These are phyloP conservation scores for Hormaphis cornu DNA, from an alignment of 1,140 invertebrate species.

Conservation along the genomic window DNA sequence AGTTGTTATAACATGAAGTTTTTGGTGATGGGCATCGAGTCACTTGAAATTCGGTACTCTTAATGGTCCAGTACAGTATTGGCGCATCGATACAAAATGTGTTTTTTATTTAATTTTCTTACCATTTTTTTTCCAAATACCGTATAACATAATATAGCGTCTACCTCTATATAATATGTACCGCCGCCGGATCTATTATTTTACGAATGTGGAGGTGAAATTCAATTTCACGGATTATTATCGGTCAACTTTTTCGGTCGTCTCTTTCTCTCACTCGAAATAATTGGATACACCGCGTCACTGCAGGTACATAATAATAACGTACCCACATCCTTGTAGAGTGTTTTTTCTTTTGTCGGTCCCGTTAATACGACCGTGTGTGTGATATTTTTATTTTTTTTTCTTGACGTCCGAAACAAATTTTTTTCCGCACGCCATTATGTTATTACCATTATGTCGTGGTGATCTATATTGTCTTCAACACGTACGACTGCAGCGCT, in stretches of 20 bases:
- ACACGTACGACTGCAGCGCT: neutral
- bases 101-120: too few relatives aligned
- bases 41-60: too few relatives aligned
- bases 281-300: too few relatives aligned
- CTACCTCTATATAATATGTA: too few relatives aligned
- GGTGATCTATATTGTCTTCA: too few relatives aligned
- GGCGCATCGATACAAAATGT: too few relatives aligned
- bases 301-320: neutral
- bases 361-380: neutral
- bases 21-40: too few relatives aligned
- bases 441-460: neutral
- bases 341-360: neutral
- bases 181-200: too few relatives aligned
- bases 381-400: neutral
- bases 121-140: too few relatives aligned
- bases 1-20: too few relatives aligned
- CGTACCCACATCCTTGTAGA: neutral
- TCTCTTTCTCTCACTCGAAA: neutral
- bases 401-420: conserved; percentile 3
- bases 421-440: neutral
- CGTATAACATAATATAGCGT: too few relatives aligned
- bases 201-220: neutral
- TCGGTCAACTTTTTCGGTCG: neutral
- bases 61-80: too few relatives aligned
- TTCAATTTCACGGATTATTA: neutral